Percentiles rank a stretch among this genome's conserved stretches.
phyloP scores from a whole-genome alignment of 2,797 vertebrate genomes.

The Limosa lapponica region DNA sequence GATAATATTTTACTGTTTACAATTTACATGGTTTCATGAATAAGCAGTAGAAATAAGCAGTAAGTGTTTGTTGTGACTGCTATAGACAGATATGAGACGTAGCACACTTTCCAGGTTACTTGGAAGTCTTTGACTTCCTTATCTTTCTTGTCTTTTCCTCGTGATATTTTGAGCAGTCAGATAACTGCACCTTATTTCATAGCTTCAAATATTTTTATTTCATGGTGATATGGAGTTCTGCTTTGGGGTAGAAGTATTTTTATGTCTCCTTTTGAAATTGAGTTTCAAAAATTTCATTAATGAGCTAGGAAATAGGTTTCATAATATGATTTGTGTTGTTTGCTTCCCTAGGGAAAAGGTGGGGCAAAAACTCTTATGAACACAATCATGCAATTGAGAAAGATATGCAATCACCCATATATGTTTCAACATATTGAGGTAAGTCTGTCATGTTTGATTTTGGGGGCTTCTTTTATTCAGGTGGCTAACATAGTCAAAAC shows the following conservation, averaged over 20 bases:
- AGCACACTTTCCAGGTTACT: neutral
- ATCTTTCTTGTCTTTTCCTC: neutral
- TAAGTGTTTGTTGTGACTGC: neutral
- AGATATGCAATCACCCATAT: conserved; percentile 95
- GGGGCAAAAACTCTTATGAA: conserved; percentile 97
- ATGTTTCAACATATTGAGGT: conserved; percentile 94
- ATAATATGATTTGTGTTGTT: neutral
- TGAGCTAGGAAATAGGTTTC: neutral
- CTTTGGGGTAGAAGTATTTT: neutral
- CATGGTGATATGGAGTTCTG: neutral
- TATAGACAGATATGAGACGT: neutral
- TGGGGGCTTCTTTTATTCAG: neutral
- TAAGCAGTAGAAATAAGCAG: neutral
- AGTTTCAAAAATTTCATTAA: neutral
- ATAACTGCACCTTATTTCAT: neutral
- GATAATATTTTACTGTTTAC: neutral
- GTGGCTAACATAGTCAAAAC: neutral
- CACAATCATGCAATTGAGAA: conserved; percentile 96
- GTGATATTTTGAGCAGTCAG: neutral
- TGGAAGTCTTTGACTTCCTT: neutral
- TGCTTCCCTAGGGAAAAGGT: conserved; percentile 87
- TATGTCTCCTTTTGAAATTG: neutral
- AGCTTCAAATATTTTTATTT: neutral
- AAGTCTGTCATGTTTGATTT: neutral
- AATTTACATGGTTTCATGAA: neutral